A percentile compares a stretch with the other conserved stretches of the same genome.
These are phyloP conservation scores for Apostichopus japonicus DNA, from an alignment of 35 echinoderm and acorn worm genomes.

Conservation along the genomic window DNA sequence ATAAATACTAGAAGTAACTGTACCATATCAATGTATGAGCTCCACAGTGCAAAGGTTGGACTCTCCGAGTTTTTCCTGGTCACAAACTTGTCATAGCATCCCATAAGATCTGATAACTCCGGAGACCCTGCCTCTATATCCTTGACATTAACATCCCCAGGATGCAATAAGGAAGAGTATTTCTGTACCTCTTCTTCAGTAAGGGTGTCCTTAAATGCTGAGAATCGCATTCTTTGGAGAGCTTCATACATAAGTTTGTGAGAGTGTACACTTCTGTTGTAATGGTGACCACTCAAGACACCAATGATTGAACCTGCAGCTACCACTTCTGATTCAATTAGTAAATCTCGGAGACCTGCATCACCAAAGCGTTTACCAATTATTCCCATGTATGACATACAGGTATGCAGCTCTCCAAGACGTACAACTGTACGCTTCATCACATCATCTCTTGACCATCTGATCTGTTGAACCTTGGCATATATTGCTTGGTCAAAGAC, in stretches of 20 bases:
- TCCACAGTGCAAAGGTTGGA: constrained; percentile 27
- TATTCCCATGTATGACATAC: neutral
- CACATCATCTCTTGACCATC: constrained; percentile 50
- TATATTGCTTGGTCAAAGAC: constrained; percentile 69
- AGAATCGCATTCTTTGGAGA: neutral
- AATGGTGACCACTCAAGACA: constrained; percentile 80
- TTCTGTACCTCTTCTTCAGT: too few species aligned
- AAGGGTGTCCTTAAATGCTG: neutral
- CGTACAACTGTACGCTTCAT: constrained; percentile 60
- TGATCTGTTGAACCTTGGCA: constrained; percentile 52
- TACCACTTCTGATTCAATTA: constrained; percentile 77
- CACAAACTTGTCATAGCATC: neutral
- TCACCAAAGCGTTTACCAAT: constrained; percentile 77
- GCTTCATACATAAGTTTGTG: constrained; percentile 81
- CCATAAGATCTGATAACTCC: neutral
- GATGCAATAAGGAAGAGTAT: neutral
- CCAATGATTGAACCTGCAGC: constrained; percentile 76
- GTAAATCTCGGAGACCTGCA: constrained; percentile 78
- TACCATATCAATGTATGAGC: constrained; percentile 47
- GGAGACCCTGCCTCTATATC: neutral
- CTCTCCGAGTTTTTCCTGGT: neutral
- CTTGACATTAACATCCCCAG: neutral
- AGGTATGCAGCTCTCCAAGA: constrained; percentile 62
- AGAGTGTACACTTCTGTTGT: constrained; percentile 73
- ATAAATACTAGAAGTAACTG: constrained; percentile 43